These are phyloP conservation scores for Eupeodes luniger DNA, from an alignment of 2,888 invertebrate genomes.

Conservation along the genomic window DNA sequence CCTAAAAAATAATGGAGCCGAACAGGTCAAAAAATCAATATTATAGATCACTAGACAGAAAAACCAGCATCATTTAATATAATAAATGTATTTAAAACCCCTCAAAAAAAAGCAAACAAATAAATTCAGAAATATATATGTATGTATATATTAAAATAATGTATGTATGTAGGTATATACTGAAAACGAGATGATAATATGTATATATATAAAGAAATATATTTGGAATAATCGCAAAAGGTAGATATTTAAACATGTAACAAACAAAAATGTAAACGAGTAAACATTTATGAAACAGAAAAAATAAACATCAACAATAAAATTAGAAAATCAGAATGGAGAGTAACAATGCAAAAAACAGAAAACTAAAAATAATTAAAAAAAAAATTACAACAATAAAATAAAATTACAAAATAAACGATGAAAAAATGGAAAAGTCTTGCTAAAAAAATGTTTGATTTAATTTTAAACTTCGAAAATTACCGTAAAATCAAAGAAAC, in stretches of 20 bases:
- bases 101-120: conserved; percentile 64
- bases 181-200: conserved; percentile 61
- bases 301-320: conserved; percentile 35
- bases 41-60: conserved; percentile 68
- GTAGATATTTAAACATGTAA: conserved; percentile 52
- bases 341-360: conserved; percentile 55
- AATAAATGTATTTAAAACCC: conserved; percentile 21
- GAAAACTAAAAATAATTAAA: conserved; percentile 57
- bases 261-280: conserved; percentile 61
- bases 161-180: conserved; percentile 24
- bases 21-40: conserved; percentile 71
- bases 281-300: conserved; percentile 61
- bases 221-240: conserved; percentile 68
- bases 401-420: conserved; percentile 77
- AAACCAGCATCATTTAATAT: conserved; percentile 68
- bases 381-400: conserved; percentile 64
- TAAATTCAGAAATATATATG: conserved; percentile 55
- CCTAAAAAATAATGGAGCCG: conserved; percentile 65
- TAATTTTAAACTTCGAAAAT: conserved; percentile 80
- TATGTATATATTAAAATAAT: conserved; percentile 59
- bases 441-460: conserved; percentile 84
- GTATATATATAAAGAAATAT: conserved; percentile 68
- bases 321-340: conserved; percentile 51
- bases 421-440: conserved; percentile 81
- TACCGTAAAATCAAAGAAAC: no score